A percentile compares a stretch with the other conserved stretches of the same genome.
Conservation (phyloP, 2,888 invertebrate species). For the Hipparchia semele region DNA sequence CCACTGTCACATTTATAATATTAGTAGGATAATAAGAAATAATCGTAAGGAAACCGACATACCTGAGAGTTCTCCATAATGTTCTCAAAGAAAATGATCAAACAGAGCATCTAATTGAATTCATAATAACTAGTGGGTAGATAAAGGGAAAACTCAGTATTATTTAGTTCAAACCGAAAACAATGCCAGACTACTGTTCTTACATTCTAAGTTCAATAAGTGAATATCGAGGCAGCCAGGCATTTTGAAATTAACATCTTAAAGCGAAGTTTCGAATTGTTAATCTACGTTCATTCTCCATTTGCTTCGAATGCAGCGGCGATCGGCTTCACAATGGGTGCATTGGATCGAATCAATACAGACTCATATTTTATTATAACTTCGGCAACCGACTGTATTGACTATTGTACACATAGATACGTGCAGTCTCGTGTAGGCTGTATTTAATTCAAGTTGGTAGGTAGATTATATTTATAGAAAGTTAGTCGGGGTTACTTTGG, state of each 20-base stretch:
- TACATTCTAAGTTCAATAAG: slow-evolving; percentile 41
- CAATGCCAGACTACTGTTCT: slow-evolving; percentile 36
- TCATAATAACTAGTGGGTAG: background rate
- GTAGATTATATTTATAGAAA: background rate
- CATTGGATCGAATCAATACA: slow-evolving; percentile 56
- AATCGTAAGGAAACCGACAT: background rate
- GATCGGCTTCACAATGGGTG: slow-evolving; percentile 68
- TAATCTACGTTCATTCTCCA: slow-evolving; percentile 78
- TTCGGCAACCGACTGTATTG: slow-evolving; percentile 20
- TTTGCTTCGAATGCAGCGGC: slow-evolving; percentile 68
- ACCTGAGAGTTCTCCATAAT: background rate
- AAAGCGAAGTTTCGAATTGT: slow-evolving; percentile 66
- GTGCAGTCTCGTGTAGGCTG: background rate
- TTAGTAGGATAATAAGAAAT: background rate
- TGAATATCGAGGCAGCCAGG: slow-evolving; percentile 39
- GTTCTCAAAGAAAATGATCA: background rate
- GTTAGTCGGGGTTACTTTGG: background rate
- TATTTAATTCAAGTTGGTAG: background rate
- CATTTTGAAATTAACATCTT: slow-evolving; percentile 60
- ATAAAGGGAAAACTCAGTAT: slow-evolving; percentile 11
- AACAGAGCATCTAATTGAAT: background rate
- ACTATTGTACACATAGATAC: slow-evolving; percentile 9
- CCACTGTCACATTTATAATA: too few relatives aligned
- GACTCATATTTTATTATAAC: slow-evolving; percentile 39
- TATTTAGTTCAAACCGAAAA: slow-evolving; percentile 31